Base-by-base conservation (phyloP, 2,888 invertebrate genomes). In the Temnothorax rugatulus region DNA sequence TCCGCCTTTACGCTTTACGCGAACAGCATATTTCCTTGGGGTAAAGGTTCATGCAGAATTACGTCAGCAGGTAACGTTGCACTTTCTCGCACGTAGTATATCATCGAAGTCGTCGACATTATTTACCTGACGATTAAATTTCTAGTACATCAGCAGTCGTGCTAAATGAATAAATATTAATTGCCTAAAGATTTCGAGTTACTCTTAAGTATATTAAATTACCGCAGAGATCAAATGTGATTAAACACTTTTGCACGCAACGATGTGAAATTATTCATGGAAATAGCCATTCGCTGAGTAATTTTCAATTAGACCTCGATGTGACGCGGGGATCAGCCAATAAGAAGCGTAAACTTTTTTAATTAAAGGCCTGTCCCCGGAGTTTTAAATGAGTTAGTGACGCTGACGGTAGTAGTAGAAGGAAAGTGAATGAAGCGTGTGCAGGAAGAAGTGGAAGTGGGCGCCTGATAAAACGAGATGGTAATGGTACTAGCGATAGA, bases 271-370 rank as follows among this genome's bases (percentile, higher is more conserved):
- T 47, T 63, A 82, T 89, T 86, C 88, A 66, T 63, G 66, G 64
- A 81, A 54, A 74, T 76, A 57, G 69, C 83, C 73, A 76, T 82
- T 86, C 76, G 69, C 77, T 74, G 76, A 85, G 89, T 90, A 91
- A 90, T 91, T 92, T 91, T 88, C 87, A 91, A 92, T 92, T 92
- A 91, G 86, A 88, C 82, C 84, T 82, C 84, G 87, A 87, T 89
- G 87, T 68, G 82, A 85, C 86, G 88, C 81, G 83, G 86, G 83
- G 86, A 83, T 82, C 87, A 84, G 87, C 87, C 86, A 86, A 90
- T 90, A 89, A 92, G 91, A 88, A 91, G 90, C 89, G 91, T 90
- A 89, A 93, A 93, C 91, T 93, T 93, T 93, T 93, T 92, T 92
- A 93, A 93, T 93, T 93, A 93, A 92, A 92, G 88, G 83, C 84